Conservation (phyloP, 2,113 vertebrate species). For the Madoqua kirkii region DNA sequence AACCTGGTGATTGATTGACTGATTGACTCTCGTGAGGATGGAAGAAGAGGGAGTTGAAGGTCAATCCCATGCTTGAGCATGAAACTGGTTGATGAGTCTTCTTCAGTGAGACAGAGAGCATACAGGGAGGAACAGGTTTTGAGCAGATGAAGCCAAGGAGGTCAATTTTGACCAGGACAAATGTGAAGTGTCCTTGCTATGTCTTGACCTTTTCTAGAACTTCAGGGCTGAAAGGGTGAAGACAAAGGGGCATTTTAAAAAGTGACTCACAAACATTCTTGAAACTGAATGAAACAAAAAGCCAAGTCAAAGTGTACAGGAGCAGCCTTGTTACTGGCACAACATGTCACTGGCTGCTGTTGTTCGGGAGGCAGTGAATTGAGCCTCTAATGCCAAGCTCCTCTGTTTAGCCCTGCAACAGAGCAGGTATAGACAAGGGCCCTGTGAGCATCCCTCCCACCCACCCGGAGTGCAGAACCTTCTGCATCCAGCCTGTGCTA, state of each 20-base stretch:
- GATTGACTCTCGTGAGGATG: not conserved
- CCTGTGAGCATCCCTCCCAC: not conserved
- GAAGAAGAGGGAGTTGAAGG: not conserved
- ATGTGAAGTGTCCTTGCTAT: not conserved
- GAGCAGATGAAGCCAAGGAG: not conserved
- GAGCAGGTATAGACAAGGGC: not conserved
- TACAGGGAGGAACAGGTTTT: fast-evolving
- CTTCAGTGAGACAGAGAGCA: not conserved
- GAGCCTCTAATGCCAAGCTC: constrained; percentile 31
- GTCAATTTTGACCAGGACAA: not conserved
- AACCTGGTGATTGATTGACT: not conserved
- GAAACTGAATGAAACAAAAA: constrained; percentile 62
- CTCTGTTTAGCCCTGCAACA: constrained; percentile 26
- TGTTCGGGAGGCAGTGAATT: constrained; percentile 32
- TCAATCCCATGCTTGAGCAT: not conserved
- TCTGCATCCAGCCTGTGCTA: not conserved
- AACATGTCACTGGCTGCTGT: not conserved
- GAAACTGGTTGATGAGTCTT: not conserved
- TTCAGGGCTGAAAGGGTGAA: not conserved
- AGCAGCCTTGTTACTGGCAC: constrained; percentile 35
- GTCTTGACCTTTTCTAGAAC: not conserved
- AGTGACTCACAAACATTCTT: constrained; percentile 19
- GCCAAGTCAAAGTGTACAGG: constrained; percentile 34
- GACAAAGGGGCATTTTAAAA: constrained; percentile 27
- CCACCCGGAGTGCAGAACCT: not conserved